Conservation (phyloP, 2,888 invertebrate genomes). For the Agrotis segetum region DNA sequence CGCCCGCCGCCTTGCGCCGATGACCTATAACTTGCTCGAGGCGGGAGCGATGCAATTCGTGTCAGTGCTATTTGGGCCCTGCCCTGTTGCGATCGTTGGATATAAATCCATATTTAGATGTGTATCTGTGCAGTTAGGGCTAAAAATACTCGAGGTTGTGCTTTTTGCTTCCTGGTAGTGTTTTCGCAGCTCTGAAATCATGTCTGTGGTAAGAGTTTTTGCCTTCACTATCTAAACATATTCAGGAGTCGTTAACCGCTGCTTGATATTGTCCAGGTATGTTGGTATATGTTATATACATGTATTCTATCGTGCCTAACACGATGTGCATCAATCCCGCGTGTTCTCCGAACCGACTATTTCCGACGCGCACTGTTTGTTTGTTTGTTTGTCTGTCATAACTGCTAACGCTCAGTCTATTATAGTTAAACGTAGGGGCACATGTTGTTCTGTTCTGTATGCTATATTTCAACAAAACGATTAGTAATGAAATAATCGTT, state of each 20-base stretch:
- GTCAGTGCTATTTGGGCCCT: constrained; percentile 46
- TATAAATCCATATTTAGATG: constrained; percentile 30
- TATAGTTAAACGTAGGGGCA: constrained; percentile 14
- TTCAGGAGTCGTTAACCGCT: background rate
- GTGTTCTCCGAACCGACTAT: constrained; percentile 42
- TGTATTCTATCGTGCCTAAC: background rate
- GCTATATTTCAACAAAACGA: constrained; percentile 33
- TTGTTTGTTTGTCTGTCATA: constrained; percentile 48
- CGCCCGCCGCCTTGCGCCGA: constrained; percentile 2
- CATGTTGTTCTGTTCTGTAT: background rate
- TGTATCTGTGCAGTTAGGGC: constrained; percentile 6
- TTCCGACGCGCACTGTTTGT: constrained; percentile 25
- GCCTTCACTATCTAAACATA: constrained; percentile 23
- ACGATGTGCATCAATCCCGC: constrained; percentile 10
- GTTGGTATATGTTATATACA: background rate
- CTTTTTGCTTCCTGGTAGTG: constrained; percentile 27
- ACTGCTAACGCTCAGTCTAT: constrained; percentile 27
- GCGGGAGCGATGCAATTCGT: constrained; percentile 45
- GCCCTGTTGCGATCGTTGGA: constrained; percentile 23
- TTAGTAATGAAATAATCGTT: constrained; percentile 29
- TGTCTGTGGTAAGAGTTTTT: constrained; percentile 43
- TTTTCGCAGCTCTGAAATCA: constrained; percentile 7
- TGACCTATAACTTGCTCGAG: constrained; percentile 36
- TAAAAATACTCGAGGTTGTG: background rate
- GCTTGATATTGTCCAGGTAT: constrained; percentile 17